Evolutionary conservation across 2,888 invertebrate genomes (phyloP).

Genomic region (Limnephilus rhombicus): DNA sequence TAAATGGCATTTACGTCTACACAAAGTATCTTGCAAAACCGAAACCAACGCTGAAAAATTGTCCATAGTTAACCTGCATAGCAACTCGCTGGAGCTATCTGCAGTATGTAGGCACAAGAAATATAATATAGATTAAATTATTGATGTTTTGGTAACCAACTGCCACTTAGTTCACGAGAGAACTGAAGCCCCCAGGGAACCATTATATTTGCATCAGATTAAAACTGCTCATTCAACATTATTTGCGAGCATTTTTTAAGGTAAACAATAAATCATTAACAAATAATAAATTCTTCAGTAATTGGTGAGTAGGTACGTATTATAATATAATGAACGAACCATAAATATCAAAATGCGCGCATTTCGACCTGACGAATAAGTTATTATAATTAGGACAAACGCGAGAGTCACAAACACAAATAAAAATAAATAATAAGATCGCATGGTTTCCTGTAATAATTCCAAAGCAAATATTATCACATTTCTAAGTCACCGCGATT

Average conservation of each 20-base stretch:
- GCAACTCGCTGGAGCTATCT: constrained; percentile 8
- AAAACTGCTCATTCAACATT: constrained; percentile 60
- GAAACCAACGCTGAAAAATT: constrained; percentile 3
- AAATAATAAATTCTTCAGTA: background rate
- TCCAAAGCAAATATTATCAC: background rate
- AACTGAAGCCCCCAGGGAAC: constrained; percentile 58
- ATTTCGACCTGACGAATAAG: background rate
- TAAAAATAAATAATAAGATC: background rate
- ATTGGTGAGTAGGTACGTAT: constrained; percentile 14
- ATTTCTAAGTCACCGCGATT: constrained; percentile 13
- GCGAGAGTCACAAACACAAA: background rate
- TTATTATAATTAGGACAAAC: background rate
- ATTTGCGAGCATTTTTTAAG: constrained; percentile 47
- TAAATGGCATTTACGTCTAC: background rate
- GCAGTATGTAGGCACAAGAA: constrained; percentile 12
- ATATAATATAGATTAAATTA: constrained; percentile 34
- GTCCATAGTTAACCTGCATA: background rate
- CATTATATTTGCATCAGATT: constrained; percentile 65
- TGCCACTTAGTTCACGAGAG: constrained; percentile 60
- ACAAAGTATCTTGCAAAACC: background rate
- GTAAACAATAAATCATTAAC: constrained; percentile 45
- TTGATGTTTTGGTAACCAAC: constrained; percentile 52
- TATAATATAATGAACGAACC: constrained; percentile 25
- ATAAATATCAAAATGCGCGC: constrained; percentile 25
- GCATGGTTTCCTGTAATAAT: background rate